Percentiles rank a stretch among this genome's conserved stretches.
Evolutionary conservation across 2,113 vertebrate species (phyloP).

Genomic region (Phalacrocorax pelagicus): DNA sequence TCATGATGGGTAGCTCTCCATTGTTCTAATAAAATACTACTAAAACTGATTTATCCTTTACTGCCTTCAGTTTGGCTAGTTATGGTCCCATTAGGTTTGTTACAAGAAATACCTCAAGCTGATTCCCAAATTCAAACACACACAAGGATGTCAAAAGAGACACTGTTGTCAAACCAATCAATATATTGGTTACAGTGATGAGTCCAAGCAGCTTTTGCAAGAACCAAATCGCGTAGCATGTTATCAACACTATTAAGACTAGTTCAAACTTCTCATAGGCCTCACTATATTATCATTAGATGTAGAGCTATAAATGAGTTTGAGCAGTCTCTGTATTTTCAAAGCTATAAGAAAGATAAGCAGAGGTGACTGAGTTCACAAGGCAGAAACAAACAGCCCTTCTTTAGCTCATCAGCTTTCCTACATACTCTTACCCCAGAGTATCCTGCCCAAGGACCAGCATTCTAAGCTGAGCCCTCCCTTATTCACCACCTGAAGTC

Average conservation of each 20-base stretch:
- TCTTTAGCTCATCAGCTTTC: background rate
- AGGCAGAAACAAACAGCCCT: background rate
- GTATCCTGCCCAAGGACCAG: background rate
- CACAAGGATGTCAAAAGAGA: background rate
- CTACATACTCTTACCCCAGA: background rate
- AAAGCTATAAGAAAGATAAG: background rate
- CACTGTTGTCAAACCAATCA: background rate
- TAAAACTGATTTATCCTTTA: background rate
- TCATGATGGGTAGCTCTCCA: background rate
- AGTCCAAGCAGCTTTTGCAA: background rate
- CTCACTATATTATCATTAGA: background rate
- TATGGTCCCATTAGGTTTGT: background rate
- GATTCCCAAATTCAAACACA: background rate
- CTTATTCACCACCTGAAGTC: background rate
- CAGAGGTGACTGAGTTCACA: background rate
- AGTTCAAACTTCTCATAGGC: background rate
- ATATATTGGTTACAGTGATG: background rate
- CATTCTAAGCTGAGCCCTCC: background rate
- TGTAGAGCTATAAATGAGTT: background rate
- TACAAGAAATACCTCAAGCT: background rate
- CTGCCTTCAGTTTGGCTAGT: background rate
- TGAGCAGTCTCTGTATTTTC: background rate
- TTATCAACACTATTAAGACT: background rate
- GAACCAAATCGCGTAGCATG: background rate
- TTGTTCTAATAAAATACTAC: background rate